phyloP scores from a whole-genome alignment of 2,797 vertebrate species.

The Microhierax caerulescens region DNA sequence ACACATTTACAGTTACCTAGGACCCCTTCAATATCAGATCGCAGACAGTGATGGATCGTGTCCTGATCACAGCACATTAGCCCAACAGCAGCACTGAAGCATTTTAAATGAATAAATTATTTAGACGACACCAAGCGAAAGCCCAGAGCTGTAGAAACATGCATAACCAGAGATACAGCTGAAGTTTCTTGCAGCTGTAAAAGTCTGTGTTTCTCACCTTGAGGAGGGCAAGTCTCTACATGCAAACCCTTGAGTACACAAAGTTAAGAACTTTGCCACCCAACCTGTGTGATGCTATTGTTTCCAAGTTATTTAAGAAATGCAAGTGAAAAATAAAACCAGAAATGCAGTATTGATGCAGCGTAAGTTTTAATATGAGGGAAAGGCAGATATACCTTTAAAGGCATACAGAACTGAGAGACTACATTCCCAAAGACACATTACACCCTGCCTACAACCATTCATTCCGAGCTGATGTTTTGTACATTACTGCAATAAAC shows the following conservation, averaged over 20 bases:
- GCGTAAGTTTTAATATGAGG: background rate
- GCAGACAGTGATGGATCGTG: background rate
- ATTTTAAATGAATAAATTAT: background rate
- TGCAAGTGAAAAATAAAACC: background rate
- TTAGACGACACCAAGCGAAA: background rate
- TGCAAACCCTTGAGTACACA: background rate
- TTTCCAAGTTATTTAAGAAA: background rate
- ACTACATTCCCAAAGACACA: background rate
- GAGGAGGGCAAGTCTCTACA: background rate
- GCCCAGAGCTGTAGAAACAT: background rate
- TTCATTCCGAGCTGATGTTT: background rate
- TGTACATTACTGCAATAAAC: no score
- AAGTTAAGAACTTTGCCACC: background rate
- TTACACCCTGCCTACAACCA: background rate
- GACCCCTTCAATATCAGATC: background rate
- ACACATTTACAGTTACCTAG: background rate
- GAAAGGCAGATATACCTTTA: background rate
- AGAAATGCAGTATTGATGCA: background rate
- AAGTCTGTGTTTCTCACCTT: background rate
- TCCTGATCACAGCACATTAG: background rate
- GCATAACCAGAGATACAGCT: background rate
- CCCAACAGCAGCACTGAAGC: background rate
- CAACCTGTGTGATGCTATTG: rapidly evolving
- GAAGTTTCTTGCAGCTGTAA: background rate
- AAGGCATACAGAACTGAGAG: background rate